These are phyloP conservation scores for Myioborus melanocephalus DNA, from an alignment of 2,797 vertebrate genomes.

Conservation along the genomic window DNA sequence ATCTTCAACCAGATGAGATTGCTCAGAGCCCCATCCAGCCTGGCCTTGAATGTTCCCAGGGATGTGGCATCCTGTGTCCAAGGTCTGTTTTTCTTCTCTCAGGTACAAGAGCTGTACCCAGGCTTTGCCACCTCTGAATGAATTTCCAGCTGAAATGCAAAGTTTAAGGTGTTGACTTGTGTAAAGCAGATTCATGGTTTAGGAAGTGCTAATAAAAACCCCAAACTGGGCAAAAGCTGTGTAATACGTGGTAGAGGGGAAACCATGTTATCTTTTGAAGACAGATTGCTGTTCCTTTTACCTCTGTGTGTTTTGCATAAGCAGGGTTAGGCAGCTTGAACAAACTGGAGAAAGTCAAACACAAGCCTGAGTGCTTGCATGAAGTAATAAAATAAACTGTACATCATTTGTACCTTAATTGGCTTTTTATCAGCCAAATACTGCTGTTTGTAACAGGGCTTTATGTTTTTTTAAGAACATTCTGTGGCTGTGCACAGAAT, in stretches of 20 bases:
- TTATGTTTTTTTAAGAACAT: not conserved
- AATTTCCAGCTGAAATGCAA: not conserved
- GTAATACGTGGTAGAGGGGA: not conserved
- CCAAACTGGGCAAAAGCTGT: not conserved
- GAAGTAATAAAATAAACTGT: not conserved
- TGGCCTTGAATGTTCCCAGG: not conserved
- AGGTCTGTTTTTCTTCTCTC: not conserved
- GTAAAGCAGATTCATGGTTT: not conserved
- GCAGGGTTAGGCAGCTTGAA: not conserved
- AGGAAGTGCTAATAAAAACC: not conserved
- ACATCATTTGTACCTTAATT: not conserved
- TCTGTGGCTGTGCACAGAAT: not conserved
- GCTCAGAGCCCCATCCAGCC: not conserved
- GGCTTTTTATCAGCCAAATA: not conserved
- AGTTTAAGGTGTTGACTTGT: not conserved
- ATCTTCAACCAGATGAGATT: not conserved
- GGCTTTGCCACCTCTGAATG: not conserved
- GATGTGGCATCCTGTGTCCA: not conserved
- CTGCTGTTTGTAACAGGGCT: not conserved
- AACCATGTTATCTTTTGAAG: not conserved
- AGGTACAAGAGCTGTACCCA: not conserved
- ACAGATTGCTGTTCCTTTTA: not conserved
- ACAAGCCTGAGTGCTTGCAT: not conserved
- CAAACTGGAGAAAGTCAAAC: not conserved
- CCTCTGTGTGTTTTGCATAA: not conserved